phyloP scores from a whole-genome alignment of 2,888 invertebrate genomes.

The Platycnemis pennipes region DNA sequence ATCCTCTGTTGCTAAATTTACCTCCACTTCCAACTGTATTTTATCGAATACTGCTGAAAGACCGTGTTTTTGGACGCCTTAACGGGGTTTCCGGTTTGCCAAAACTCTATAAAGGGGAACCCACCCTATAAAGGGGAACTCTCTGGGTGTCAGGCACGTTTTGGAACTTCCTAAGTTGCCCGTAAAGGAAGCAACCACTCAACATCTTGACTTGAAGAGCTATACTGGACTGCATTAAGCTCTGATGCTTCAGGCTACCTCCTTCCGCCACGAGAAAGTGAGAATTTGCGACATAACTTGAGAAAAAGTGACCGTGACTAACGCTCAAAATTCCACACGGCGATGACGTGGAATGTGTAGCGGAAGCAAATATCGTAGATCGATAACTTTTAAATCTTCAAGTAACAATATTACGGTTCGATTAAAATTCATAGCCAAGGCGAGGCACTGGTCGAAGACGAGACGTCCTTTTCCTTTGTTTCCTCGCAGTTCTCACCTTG shows the following conservation, averaged over 20 bases:
- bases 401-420: not conserved
- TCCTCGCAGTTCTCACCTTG: not conserved
- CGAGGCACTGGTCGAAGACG: not conserved
- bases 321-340: not conserved
- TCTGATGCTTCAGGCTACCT: not conserved
- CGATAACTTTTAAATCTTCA: not conserved
- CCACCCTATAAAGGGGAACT: not conserved
- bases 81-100: not conserved
- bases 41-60: not conserved
- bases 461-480: not conserved
- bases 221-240: not conserved
- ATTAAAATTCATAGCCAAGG: not conserved
- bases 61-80: not conserved
- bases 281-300: not conserved
- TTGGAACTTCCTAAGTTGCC: not conserved
- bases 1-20: not conserved
- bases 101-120: not conserved
- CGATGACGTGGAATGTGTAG: not conserved
- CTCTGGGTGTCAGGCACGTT: not conserved
- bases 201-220: not conserved
- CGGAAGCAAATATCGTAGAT: not conserved
- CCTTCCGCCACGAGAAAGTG: not conserved
- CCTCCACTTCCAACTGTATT: not conserved
- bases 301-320: not conserved
- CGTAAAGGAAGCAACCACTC: not conserved